Evolutionary conservation across 2,797 vertebrate species (phyloP), one percentile per base, ranked within the genome.

Genomic region (Rhynchonycteris naso): DNA sequence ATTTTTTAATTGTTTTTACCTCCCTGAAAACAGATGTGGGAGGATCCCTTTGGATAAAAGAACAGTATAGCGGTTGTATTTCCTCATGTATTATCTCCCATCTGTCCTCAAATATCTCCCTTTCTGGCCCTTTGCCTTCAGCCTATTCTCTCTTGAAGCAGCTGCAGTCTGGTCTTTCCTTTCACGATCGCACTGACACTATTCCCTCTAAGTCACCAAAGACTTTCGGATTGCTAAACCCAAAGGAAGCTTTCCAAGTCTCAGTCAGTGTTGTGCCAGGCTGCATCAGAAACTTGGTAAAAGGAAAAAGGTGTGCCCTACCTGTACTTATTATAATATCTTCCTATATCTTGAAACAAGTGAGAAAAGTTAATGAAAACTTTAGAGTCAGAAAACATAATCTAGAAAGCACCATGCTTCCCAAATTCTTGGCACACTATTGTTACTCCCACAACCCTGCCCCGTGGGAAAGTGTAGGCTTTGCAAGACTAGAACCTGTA

Each of bases 201-300:
- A 58, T 10, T 80, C 89, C 78, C 35, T 52, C 21, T 58, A 74
- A 76, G 21, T 90, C 21, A 72, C 33, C 50, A 35, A 75, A 58
- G n/a, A 7, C 43, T 79, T 94, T 85, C 15, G 69, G 78, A 90
- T 59, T 92, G 72, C 28, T 74, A 85, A 95, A 33, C 33, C 47
- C 24, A 74, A 74, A 79, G 50, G 66, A 87, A 61, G 10, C 35
- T 28, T 72, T 85, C 68, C 19, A 68, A 81, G 68, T 88, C 38
- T 95, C 43, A 78, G 35, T 84, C 35, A 28, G 33, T 58, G 19
- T 24, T 65, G 3, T 78, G 24, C 38, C 63, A 88, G 78, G 9
- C 26, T 26, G 15, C 54, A 7, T 21, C 1, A n/a, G 56, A 95
- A 81, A 76, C 43, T 76, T 14, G 16, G 10, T 54, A 72, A 78